Evolutionary conservation across 2,888 invertebrate genomes (phyloP).

Genomic region (Sthenelais limicola): DNA sequence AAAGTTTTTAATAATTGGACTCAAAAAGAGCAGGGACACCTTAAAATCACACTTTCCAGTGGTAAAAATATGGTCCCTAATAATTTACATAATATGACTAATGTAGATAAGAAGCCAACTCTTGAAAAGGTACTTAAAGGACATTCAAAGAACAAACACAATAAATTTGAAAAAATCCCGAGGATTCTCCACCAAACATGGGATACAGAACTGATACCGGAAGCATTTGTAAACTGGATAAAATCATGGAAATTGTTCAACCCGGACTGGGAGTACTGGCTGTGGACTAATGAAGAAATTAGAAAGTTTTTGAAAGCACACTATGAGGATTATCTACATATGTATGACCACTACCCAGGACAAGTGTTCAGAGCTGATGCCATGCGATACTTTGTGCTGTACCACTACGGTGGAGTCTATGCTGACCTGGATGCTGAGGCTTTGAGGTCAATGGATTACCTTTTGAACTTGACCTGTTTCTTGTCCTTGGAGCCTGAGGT

Average conservation of each 20-base stretch:
- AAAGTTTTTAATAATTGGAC: too few relatives aligned
- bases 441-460: slow-evolving; percentile 47
- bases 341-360: slow-evolving; percentile 46
- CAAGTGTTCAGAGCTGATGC: slow-evolving; percentile 49
- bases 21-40: too few relatives aligned
- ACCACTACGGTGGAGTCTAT: slow-evolving; percentile 53
- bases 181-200: slow-evolving; percentile 54
- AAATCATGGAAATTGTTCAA: slow-evolving; percentile 62
- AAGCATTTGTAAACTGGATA: slow-evolving; percentile 48
- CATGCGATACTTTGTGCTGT: slow-evolving; percentile 52
- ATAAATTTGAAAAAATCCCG: too few relatives aligned
- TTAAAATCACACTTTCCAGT: too few relatives aligned
- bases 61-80: too few relatives aligned
- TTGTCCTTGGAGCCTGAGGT: slow-evolving; percentile 50
- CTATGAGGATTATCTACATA: slow-evolving; percentile 50
- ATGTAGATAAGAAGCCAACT: too few relatives aligned
- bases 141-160: too few relatives aligned
- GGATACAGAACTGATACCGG: slow-evolving; percentile 49
- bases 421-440: slow-evolving; percentile 51
- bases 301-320: slow-evolving; percentile 59
- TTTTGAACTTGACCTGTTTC: slow-evolving; percentile 47
- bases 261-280: slow-evolving; percentile 68
- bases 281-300: slow-evolving; percentile 69
- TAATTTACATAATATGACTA: too few relatives aligned
- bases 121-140: too few relatives aligned